Evolutionary conservation across 2,888 invertebrate genomes (phyloP), one percentile per base, ranked within the genome.

Genomic region (Andricus curvator): DNA sequence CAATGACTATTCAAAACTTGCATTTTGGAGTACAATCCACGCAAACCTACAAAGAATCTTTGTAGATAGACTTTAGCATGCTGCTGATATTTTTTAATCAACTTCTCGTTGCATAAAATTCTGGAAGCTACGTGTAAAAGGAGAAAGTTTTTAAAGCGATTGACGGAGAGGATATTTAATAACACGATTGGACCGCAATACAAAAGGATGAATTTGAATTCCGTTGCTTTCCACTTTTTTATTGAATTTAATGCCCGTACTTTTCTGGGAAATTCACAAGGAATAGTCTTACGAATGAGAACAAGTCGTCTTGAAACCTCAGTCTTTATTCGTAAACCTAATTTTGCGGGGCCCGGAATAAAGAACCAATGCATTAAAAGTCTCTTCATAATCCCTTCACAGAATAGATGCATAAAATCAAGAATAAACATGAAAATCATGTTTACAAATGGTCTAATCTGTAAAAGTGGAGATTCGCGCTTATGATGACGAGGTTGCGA

Each of bases 41-140:
- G 33, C 33, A 66, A 15, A 37, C 37, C 33, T 33, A 66, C 37
- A 4, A 91, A 88, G 86, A 90, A 91, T 44, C 82, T 78, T 20
- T 56, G n/a, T 22, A 89, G 78, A 29, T 88, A 84, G 1, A 64
- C 29, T 15, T 83, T 81, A 0, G 88, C 88, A 77, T 85, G 77
- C 29, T 66, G 13, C 56, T 79, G 78, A 77, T 80, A 80, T 78
- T 70, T 44, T 5, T 80, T 1, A 41, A 65, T 37, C 6, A 81
- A 17, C 65, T 81, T 77, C 13, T 77, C 76, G 65, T 48, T 68
- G 22, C 81, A 83, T 64, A 82, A 66, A 68, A 85, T 82, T 44
- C 80, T 60, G 22, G 48, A 81, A 13, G 79, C 80, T 25, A 60
- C 33, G 60, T 79, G 78, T 17, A 82, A 66, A 15, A 84, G 77